A percentile compares a stretch with the other conserved stretches of the same genome.
Evolutionary conservation across 2,888 invertebrate species (phyloP).

Genomic region (Synergus laeviventris): DNA sequence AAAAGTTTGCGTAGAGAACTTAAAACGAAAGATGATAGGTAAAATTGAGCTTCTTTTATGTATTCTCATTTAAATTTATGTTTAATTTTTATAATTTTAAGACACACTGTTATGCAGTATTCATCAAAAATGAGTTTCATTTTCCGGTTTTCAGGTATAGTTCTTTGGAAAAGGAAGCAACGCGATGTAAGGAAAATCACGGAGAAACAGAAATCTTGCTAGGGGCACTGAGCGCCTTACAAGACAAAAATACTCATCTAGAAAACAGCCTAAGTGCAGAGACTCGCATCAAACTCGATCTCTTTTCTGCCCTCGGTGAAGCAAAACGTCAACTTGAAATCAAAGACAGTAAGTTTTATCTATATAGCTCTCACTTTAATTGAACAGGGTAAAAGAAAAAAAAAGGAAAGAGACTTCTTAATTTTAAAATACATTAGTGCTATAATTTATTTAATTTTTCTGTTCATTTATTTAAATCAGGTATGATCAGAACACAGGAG

Average conservation of each 20-base stretch:
- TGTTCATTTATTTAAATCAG: constrained; percentile 77
- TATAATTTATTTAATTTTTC: constrained; percentile 19
- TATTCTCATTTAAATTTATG: not conserved
- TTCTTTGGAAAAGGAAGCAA: constrained; percentile 68
- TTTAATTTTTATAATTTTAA: not conserved
- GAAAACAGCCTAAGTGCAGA: constrained; percentile 97
- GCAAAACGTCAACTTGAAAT: constrained; percentile 93
- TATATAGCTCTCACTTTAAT: not conserved
- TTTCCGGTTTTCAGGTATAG: constrained; percentile 59
- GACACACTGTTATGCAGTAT: not conserved
- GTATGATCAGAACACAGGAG: constrained; percentile 88
- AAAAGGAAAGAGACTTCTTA: not conserved
- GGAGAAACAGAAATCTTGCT: constrained; percentile 87
- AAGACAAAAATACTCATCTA: constrained; percentile 93
- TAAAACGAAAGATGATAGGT: constrained; percentile 82
- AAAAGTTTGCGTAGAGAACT: constrained; percentile 83
- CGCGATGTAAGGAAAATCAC: constrained; percentile 80
- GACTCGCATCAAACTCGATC: constrained; percentile 97
- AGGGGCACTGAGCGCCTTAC: constrained; percentile 87
- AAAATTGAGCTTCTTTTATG: constrained; percentile 57
- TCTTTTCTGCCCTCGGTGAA: constrained; percentile 97
- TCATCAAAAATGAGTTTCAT: constrained; percentile 10
- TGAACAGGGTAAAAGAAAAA: no score
- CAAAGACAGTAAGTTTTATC: constrained; percentile 84
- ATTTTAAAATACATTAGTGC: constrained; percentile 4